A percentile compares a stretch with the other conserved stretches of the same genome.
Evolutionary conservation across 1,140 invertebrate genomes (phyloP).

Genomic region (Drosophila suzukii): DNA sequence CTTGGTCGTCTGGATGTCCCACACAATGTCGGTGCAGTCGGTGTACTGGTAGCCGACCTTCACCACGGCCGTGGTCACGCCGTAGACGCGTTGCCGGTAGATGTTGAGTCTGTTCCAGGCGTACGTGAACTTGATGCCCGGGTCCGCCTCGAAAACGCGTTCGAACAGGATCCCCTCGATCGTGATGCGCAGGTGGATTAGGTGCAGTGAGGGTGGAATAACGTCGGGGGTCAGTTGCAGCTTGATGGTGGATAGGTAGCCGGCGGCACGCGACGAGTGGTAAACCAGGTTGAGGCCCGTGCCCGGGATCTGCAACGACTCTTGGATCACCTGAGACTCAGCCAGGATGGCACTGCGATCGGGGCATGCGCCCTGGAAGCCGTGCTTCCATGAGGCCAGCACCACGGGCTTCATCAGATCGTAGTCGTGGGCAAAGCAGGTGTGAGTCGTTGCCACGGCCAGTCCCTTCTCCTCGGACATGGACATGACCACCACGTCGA

Average conservation of each 20-base stretch:
- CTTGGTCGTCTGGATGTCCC: slow-evolving; percentile 97
- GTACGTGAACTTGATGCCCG: slow-evolving; percentile 97
- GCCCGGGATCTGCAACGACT: slow-evolving; percentile 96
- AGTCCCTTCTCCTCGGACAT: slow-evolving; percentile 90
- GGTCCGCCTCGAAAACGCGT: slow-evolving; percentile 97
- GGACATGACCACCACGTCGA: slow-evolving; percentile 94
- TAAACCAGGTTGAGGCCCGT: slow-evolving; percentile 97
- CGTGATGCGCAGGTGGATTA: slow-evolving; percentile 95
- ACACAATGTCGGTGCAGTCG: slow-evolving; percentile 96
- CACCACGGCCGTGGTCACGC: slow-evolving; percentile 95
- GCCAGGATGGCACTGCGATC: slow-evolving; percentile 96
- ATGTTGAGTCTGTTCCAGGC: slow-evolving; percentile 98
- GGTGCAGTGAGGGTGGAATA: slow-evolving; percentile 91
- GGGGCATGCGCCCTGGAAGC: slow-evolving; percentile 97
- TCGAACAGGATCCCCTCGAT: slow-evolving; percentile 97
- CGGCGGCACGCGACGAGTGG: slow-evolving; percentile 95
- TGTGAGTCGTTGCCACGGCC: slow-evolving; percentile 87
- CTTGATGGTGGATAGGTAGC: slow-evolving; percentile 97
- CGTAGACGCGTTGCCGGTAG: slow-evolving; percentile 97
- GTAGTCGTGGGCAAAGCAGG: slow-evolving; percentile 95
- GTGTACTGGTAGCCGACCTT: slow-evolving; percentile 98
- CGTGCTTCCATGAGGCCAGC: slow-evolving; percentile 97
- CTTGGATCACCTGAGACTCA: slow-evolving; percentile 97
- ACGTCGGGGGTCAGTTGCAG: slow-evolving; percentile 95
- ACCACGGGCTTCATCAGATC: slow-evolving; percentile 97